phyloP scores from a whole-genome alignment of 92 coral and sea anemone genomes.

The Actinernus sp. region DNA sequence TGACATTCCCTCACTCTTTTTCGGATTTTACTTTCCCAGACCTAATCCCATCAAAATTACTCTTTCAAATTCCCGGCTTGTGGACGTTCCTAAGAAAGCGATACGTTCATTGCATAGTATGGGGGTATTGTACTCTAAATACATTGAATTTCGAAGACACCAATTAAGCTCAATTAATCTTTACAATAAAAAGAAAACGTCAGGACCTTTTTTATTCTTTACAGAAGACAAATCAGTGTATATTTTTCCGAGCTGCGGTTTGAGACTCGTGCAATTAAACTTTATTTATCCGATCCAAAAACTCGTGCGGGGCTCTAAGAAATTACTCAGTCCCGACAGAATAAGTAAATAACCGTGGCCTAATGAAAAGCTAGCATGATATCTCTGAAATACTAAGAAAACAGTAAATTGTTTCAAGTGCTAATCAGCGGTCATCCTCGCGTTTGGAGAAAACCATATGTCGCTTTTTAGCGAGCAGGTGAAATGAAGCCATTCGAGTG shows the following conservation, averaged over 20 bases:
- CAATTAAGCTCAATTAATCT: constrained; percentile 95
- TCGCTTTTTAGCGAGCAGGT: constrained; percentile 70
- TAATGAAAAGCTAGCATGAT: constrained; percentile 90
- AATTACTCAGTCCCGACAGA: constrained; percentile 61
- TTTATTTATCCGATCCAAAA: constrained; percentile 57
- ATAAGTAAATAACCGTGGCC: constrained; percentile 69
- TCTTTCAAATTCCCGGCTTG: constrained; percentile 21
- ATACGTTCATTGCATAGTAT: constrained; percentile 54
- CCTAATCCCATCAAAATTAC: constrained; percentile 22
- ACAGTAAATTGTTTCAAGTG: constrained; percentile 86
- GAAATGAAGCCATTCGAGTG: no score
- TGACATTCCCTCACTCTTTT: no score
- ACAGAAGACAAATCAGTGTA: constrained; percentile 77
- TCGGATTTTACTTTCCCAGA: no score
- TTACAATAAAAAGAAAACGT: constrained; percentile 89
- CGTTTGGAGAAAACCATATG: constrained; percentile 60
- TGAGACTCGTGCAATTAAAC: constrained; percentile 72
- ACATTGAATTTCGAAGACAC: constrained; percentile 94
- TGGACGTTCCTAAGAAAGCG: neutral
- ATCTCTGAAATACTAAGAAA: constrained; percentile 69
- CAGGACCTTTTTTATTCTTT: constrained; percentile 71
- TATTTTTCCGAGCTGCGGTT: constrained; percentile 80
- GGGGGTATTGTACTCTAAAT: constrained; percentile 71
- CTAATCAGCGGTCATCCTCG: constrained; percentile 59
- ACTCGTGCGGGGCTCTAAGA: constrained; percentile 56